Conservation (phyloP, 2,888 invertebrate genomes). For the Cheilosia variabilis region DNA sequence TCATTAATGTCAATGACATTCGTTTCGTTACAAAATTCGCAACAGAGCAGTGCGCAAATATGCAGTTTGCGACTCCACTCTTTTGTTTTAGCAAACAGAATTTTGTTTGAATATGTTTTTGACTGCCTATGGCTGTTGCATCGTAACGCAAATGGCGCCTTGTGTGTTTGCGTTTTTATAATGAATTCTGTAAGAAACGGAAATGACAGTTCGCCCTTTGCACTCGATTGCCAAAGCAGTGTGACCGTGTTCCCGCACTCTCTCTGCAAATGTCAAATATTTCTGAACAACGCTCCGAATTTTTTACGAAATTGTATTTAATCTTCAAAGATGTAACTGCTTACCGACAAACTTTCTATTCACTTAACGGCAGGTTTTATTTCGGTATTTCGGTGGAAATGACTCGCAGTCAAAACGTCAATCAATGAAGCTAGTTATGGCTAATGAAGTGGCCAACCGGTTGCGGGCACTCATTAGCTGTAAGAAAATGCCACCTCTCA, state of each 20-base stretch:
- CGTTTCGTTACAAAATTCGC: not conserved
- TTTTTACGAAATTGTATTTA: no score
- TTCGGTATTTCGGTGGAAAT: not conserved
- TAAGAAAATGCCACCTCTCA: constrained; percentile 14
- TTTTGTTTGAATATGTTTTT: not conserved
- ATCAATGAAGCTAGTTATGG: not conserved
- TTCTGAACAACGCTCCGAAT: no score
- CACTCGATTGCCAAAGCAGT: no score
- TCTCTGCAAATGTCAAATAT: no score
- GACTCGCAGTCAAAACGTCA: not conserved
- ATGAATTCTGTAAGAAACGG: no score
- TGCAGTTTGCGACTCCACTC: not conserved
- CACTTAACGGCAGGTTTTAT: not conserved
- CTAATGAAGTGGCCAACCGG: constrained; percentile 7
- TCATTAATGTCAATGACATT: not conserved
- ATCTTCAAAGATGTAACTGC: no score
- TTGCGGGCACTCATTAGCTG: constrained; percentile 8
- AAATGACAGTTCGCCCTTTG: no score
- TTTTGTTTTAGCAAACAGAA: not conserved
- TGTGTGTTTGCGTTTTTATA: no score
- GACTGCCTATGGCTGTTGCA: not conserved
- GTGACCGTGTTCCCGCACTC: no score
- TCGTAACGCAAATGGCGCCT: not conserved
- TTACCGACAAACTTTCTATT: not conserved
- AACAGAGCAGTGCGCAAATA: not conserved